Conservation (phyloP, 2,113 vertebrate species). For the Oenanthe melanoleuca region DNA sequence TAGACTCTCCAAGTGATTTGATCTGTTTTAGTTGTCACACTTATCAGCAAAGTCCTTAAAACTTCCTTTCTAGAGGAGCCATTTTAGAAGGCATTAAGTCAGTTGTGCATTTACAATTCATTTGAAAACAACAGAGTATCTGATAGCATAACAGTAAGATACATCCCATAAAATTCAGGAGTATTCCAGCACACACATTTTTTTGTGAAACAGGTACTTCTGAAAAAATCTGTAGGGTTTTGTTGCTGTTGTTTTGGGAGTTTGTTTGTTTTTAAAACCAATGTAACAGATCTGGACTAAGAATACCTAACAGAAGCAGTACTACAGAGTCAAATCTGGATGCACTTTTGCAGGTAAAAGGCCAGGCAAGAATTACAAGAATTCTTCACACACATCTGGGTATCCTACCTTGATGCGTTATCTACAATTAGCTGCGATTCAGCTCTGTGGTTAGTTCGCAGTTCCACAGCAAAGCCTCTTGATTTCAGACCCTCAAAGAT, state of each 20-base stretch:
- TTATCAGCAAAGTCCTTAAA: neutral
- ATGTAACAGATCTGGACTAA: neutral
- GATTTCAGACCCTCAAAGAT: slow-evolving; percentile 75
- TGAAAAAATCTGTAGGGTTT: neutral
- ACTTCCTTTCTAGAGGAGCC: neutral
- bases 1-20: neutral
- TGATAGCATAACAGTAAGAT: neutral
- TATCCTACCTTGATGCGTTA: slow-evolving; percentile 80
- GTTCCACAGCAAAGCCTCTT: slow-evolving; percentile 77
- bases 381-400: neutral
- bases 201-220: neutral
- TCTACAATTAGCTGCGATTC: slow-evolving; percentile 84
- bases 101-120: neutral
- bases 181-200: neutral
- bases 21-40: neutral
- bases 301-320: neutral
- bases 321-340: neutral
- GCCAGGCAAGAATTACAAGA: neutral
- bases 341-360: neutral
- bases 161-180: neutral
- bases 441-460: slow-evolving; percentile 84
- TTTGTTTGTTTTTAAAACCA: neutral
- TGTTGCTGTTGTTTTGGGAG: neutral
- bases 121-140: neutral
- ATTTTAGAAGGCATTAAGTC: neutral